These are phyloP conservation scores for Nezara viridula DNA, from an alignment of 2,888 invertebrate genomes.

Conservation along the genomic window DNA sequence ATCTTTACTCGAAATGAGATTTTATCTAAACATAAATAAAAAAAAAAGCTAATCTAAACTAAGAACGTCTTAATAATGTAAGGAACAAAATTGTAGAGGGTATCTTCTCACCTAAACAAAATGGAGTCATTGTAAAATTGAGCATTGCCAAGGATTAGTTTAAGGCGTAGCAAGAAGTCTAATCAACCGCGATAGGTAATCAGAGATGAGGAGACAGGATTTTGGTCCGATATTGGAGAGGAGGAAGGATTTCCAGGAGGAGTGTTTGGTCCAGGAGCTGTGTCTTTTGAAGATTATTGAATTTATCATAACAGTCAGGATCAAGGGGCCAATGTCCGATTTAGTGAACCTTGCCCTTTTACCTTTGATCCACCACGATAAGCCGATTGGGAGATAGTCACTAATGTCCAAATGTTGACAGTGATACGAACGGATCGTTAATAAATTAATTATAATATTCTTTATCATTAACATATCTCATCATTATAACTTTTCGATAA, in stretches of 20 bases:
- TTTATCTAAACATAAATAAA: too few relatives aligned
- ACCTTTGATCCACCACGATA: not conserved
- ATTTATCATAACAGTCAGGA: conserved; percentile 17
- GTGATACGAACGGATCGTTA: not conserved
- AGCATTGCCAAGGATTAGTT: not conserved
- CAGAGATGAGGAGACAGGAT: not conserved
- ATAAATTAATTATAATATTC: not conserved
- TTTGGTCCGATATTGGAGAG: not conserved
- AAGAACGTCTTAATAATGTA: too few relatives aligned
- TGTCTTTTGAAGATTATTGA: not conserved
- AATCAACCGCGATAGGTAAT: not conserved
- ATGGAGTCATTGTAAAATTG: not conserved
- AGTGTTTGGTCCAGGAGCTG: not conserved
- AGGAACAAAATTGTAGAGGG: too few relatives aligned
- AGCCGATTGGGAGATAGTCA: not conserved
- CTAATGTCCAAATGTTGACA: not conserved
- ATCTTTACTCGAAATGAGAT: too few relatives aligned
- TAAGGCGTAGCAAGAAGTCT: not conserved
- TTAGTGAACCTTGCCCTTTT: not conserved
- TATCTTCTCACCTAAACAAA: too few relatives aligned
- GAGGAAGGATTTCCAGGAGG: not conserved
- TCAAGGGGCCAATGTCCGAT: not conserved
- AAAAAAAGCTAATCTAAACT: too few relatives aligned
- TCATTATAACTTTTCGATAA: too few relatives aligned
- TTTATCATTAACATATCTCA: too few relatives aligned